Base-by-base conservation (phyloP, 2,888 invertebrate genomes). In the Cacoxenus indagator region DNA sequence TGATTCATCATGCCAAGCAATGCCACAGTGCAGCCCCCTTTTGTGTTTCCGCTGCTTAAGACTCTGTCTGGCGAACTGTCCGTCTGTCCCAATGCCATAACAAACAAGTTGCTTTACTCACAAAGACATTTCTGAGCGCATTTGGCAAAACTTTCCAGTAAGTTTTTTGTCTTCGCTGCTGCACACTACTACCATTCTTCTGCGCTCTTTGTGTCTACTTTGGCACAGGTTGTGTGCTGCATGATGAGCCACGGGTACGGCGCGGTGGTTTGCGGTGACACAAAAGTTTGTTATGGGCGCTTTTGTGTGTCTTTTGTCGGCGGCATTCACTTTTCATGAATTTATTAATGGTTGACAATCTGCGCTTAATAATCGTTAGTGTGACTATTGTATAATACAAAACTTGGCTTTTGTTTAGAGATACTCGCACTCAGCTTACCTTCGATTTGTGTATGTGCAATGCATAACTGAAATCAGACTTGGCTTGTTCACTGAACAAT, bases 331-430 rank as follows among this genome's bases (percentile, higher is more conserved):
- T 24, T 54, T 54, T 54, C 26, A 54, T 54, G 24, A 54, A 24
- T 54, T 54, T 48, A 48, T 9, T 59, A 59, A 31, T 31, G 26
- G n/a, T 59, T 29, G 31, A 29, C 29, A 59, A 57, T 26, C 17
- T 59, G 59, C 19, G 31, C 31, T 59, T 59, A 17, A 37, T 59
- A 31, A 19, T 59, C 31, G 31, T 59, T 59, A 59, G 31, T 31
- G 59, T 1, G 29, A 19, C 59, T 59, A 31, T 59, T 59, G 59
- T 59, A 6, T 14, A 37, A 37, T 14, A 11, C 37, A n/a, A n/a
- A n/a, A n/a, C n/a, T n/a, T 37, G 9, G 77, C 75, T 70, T 76
- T 75, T 66, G 71, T 68, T 70, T 71, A 67, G 65, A 73, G 69
- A 14, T 14, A 14, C 31, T 4, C 37, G 37, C 14, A 14, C 14